A percentile compares a stretch with the other conserved stretches of the same genome.
Evolutionary conservation across 1,140 invertebrate species (phyloP).

Genomic region (Microplitis demolitor): DNA sequence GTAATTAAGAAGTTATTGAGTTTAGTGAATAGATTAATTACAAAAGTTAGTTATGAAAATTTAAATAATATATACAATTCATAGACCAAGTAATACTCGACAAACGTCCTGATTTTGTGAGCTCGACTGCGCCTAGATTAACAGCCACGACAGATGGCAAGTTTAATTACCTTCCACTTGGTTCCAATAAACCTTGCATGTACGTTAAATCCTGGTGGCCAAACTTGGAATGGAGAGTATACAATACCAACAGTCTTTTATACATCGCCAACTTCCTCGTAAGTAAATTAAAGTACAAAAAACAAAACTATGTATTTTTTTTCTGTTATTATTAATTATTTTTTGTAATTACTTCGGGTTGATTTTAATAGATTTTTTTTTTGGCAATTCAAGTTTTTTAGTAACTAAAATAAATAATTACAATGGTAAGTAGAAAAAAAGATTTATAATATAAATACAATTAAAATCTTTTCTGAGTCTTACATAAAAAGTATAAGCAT

Average conservation of each 20-base stretch:
- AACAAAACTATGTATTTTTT: not conserved
- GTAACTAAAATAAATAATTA: no score
- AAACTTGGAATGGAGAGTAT: slow-evolving; percentile 53
- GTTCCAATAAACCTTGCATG: slow-evolving; percentile 53
- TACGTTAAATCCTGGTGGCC: slow-evolving; percentile 57
- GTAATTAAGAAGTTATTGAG: no score
- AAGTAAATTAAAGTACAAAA: slow-evolving; percentile 19
- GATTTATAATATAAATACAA: no score
- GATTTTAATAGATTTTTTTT: no score
- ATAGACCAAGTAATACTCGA: slow-evolving; percentile 37
- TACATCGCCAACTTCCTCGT: slow-evolving; percentile 49
- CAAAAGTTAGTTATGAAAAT: slow-evolving; percentile 16
- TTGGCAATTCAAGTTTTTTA: no score
- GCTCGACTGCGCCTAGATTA: slow-evolving; percentile 40
- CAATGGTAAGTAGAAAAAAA: no score
- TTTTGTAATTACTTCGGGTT: not conserved
- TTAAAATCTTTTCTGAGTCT: no score
- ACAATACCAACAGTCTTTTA: slow-evolving; percentile 48
- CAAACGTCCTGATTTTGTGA: slow-evolving; percentile 40
- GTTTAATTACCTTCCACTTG: slow-evolving; percentile 53
- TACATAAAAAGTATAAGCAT: no score
- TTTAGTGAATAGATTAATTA: not conserved
- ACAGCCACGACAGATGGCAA: slow-evolving; percentile 46
- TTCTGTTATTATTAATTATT: not conserved
- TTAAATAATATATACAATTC: slow-evolving; percentile 17